These are phyloP conservation scores for Ganaspis sp. DNA, from an alignment of 1,140 invertebrate genomes.

Conservation along the genomic window DNA sequence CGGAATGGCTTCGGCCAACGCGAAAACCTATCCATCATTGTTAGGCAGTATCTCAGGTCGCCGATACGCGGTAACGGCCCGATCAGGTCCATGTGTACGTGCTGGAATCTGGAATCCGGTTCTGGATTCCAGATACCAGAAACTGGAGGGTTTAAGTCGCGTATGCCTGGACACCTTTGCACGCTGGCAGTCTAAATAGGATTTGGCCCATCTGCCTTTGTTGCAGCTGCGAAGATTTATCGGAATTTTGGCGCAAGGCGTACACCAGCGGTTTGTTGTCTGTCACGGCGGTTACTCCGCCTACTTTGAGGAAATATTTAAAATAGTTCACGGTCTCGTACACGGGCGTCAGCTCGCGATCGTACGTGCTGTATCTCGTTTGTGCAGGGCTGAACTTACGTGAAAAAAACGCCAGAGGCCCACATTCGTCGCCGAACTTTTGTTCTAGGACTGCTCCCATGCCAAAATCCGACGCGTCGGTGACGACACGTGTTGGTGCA, in stretches of 20 bases:
- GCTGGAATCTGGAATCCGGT: slow-evolving; percentile 53
- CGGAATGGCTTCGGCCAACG: slow-evolving; percentile 74
- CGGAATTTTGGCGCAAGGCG: neutral
- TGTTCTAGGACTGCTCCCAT: neutral
- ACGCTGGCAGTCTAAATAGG: slow-evolving; percentile 49
- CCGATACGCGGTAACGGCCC: slow-evolving; percentile 64
- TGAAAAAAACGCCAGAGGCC: neutral
- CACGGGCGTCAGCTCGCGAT: neutral
- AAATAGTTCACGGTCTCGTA: neutral
- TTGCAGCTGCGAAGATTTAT: neutral
- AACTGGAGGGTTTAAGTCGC: neutral
- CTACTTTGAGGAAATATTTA: neutral
- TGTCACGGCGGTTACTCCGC: neutral
- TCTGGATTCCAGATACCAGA: no score
- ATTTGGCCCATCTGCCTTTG: slow-evolving; percentile 30
- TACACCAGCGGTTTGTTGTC: neutral
- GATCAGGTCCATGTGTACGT: slow-evolving; percentile 71
- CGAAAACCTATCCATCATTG: slow-evolving; percentile 72
- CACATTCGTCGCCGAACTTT: neutral
- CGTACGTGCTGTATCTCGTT: neutral
- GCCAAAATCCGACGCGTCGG: neutral
- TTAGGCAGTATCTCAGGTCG: slow-evolving; percentile 67
- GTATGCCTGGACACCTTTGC: slow-evolving; percentile 53
- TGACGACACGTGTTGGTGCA: neutral
- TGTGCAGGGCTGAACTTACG: neutral